A percentile compares a stretch with the other conserved stretches of the same genome.
These are phyloP conservation scores for Drosophila pullipes DNA, from an alignment of 2,888 invertebrate genomes.

Conservation along the genomic window DNA sequence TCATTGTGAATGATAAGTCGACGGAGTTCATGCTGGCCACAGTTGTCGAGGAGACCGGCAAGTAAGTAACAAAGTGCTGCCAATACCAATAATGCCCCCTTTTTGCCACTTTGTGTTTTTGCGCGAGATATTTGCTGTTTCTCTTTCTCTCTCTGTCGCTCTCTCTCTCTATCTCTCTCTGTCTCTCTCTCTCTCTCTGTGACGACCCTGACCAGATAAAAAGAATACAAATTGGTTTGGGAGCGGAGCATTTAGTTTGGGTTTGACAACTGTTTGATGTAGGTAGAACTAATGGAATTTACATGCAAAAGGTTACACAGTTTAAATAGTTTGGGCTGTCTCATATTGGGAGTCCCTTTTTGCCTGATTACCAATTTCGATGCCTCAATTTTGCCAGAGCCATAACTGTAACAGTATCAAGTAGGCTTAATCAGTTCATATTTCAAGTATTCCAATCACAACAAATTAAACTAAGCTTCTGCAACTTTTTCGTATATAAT, in stretches of 20 bases:
- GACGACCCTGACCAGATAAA: neutral
- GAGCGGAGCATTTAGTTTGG: neutral
- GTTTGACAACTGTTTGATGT: constrained; percentile 4
- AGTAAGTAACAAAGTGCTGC: constrained; percentile 87
- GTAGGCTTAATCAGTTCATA: neutral
- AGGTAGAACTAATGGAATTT: constrained; percentile 1
- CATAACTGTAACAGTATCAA: neutral
- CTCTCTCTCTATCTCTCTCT: neutral
- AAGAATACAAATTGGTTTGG: neutral
- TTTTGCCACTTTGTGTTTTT: neutral
- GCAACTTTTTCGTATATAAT: neutral
- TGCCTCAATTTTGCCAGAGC: neutral
- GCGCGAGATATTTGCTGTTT: neutral
- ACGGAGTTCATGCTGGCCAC: constrained; percentile 96
- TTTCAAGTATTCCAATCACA: neutral
- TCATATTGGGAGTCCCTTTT: neutral
- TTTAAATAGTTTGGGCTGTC: neutral
- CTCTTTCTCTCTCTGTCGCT: neutral
- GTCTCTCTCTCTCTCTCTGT: neutral
- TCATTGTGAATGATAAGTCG: constrained; percentile 95
- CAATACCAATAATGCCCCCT: neutral
- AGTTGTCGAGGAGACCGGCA: constrained; percentile 92
- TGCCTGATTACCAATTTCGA: neutral
- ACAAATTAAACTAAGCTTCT: neutral
- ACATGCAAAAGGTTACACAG: constrained; percentile 11